Base-by-base conservation (phyloP, 2,113 vertebrate species). In the Hippoglossus stenolepis region DNA sequence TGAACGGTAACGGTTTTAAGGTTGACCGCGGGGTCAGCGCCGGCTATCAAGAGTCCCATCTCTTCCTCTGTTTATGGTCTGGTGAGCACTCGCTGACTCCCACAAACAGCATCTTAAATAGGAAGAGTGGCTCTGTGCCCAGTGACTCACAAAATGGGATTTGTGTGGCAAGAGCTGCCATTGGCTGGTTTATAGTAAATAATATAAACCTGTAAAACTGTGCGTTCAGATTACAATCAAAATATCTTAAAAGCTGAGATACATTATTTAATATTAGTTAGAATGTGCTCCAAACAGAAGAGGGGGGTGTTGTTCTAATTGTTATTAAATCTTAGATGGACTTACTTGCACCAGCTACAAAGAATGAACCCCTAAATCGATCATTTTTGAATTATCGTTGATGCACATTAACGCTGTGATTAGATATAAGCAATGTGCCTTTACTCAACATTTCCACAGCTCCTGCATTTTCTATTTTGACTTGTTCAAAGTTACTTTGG, bases 1-100 rank as follows among this genome's bases (percentile, higher is more conserved):
- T 66, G 62, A 87, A 78, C 9, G 71, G 61, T 59, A 63, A 74
- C 2, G 12, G 83, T 73, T 87, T 86, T 75, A 81, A 74, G 70
- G 67, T 77, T 51, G 80, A 77, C 66, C 63, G 3, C 21, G 1
- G 43, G 77, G 79, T 58, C 85, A 85, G 69, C 54, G 0, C 2
- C 54, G 70, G 63, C 73, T 45, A 79, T 86, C 73, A 74, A 35
- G 23, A 57, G 78, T 59, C 69, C 69, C 18, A 66, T 85, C 70
- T 65, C 66, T 58, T 73, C 61, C 63, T 79, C 57, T 57, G 60
- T 80, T 84, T 59, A 79, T 57, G 77, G 79, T 61, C 62, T 45
- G 77, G 40, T 1, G 51, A 65, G 51, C 68, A n/a, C 67, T 62
- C 1, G 0, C 31, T 23, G 68, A 45, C 64, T 73, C 28, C 49